A percentile compares a stretch with the other conserved stretches of the same genome.
These are phyloP conservation scores for Cyrtonyx montezumae DNA, from an alignment of 2,113 vertebrate genomes.

Conservation along the genomic window DNA sequence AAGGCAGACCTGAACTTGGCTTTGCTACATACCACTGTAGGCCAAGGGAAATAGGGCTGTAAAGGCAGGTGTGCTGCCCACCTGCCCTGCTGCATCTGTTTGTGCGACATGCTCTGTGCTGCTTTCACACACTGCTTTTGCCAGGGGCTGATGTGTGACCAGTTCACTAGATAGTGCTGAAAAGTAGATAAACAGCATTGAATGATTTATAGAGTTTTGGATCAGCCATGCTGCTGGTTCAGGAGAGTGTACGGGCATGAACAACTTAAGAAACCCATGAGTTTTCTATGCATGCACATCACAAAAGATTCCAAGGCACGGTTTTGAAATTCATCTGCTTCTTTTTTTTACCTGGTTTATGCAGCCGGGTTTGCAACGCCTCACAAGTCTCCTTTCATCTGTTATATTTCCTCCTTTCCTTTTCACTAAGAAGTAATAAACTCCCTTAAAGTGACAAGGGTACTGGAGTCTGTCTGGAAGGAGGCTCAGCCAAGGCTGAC, in stretches of 20 bases:
- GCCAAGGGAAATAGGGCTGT: background rate
- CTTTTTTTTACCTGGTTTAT: background rate
- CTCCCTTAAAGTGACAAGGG: background rate
- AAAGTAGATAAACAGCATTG: background rate
- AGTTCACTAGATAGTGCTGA: background rate
- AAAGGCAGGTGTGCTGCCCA: accelerated
- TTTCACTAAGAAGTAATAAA: conserved; percentile 24
- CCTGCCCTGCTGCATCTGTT: accelerated
- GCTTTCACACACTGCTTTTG: background rate
- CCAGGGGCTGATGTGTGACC: background rate
- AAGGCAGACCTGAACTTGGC: background rate
- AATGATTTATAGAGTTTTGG: background rate
- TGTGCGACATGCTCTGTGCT: background rate
- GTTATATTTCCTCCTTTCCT: background rate
- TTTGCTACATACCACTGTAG: accelerated
- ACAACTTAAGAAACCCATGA: accelerated
- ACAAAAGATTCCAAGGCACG: background rate
- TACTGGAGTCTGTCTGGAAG: background rate
- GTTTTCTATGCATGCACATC: background rate
- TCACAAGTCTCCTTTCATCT: background rate
- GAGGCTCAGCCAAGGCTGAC: conserved; percentile 10
- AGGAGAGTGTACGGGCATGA: background rate
- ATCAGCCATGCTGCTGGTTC: accelerated
- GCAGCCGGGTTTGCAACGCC: background rate
- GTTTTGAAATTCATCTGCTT: background rate